These are phyloP conservation scores for Pygoscelis antarcticus DNA, from an alignment of 2,113 vertebrate species.

Conservation along the genomic window DNA sequence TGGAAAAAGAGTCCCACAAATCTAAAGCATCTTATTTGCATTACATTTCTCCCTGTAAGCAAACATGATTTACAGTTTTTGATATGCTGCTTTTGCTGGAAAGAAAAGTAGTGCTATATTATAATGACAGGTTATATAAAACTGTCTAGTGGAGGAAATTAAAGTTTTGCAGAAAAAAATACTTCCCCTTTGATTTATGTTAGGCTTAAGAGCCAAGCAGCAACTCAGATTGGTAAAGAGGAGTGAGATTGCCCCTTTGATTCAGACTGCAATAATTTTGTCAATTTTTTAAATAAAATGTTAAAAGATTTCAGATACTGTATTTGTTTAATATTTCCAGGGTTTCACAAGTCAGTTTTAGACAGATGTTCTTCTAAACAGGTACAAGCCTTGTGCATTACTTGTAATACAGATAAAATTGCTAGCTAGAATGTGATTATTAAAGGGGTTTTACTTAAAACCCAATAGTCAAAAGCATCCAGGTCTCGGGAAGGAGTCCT, in stretches of 20 bases:
- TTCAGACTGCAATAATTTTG: not conserved
- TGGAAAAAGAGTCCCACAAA: slow-evolving; percentile 19
- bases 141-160: slow-evolving; percentile 17
- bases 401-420: not conserved
- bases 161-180: not conserved
- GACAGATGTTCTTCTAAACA: not conserved
- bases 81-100: not conserved
- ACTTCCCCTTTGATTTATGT: slow-evolving; percentile 3
- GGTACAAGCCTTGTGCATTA: not conserved
- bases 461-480: not conserved
- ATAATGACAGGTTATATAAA: slow-evolving; percentile 27
- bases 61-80: not conserved
- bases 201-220: not conserved
- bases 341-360: not conserved
- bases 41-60: not conserved
- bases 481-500: not conserved
- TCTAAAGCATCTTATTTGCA: not conserved
- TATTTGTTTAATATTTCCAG: not conserved
- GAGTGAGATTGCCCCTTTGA: not conserved
- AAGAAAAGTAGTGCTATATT: not conserved
- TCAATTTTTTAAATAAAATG: not conserved
- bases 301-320: not conserved
- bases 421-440: not conserved
- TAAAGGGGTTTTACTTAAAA: not conserved
- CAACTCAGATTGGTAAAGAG: not conserved